Evolutionary conservation across 2,888 invertebrate species (phyloP).

Genomic region (Selenia dentaria): DNA sequence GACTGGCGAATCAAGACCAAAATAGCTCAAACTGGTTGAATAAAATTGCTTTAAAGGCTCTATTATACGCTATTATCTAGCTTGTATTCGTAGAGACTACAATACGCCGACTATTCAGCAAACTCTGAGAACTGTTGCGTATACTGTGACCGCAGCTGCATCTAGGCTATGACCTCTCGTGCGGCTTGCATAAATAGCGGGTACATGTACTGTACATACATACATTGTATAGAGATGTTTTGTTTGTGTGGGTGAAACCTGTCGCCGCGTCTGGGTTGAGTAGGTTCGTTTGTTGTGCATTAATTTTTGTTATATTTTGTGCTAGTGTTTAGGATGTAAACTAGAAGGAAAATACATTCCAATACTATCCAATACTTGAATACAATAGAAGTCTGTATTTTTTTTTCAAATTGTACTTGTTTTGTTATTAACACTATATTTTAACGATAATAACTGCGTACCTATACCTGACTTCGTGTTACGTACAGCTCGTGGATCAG

Average conservation of each 20-base stretch:
- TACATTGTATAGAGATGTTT: background rate
- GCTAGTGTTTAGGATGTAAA: too few species aligned
- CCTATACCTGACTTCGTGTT: too few species aligned
- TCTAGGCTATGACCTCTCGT: slow-evolving; percentile 7
- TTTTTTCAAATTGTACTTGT: too few species aligned
- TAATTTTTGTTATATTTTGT: too few species aligned
- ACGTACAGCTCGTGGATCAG: too few species aligned
- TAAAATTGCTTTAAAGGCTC: background rate
- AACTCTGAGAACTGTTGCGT: background rate
- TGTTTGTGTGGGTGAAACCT: background rate
- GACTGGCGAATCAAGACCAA: background rate
- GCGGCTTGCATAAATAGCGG: slow-evolving; percentile 1
- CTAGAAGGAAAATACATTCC: too few species aligned
- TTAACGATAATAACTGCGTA: too few species aligned
- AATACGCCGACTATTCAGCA: background rate
- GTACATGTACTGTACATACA: background rate
- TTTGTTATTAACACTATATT: too few species aligned
- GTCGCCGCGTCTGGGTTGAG: background rate
- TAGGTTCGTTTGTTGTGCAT: background rate
- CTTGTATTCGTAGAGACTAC: too few species aligned
- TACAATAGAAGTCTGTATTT: too few species aligned
- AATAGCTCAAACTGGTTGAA: background rate
- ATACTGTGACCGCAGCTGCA: slow-evolving; percentile 2
- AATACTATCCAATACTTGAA: too few species aligned
- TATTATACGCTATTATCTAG: too few species aligned